Evolutionary conservation across 2,113 vertebrate genomes (phyloP).

Genomic region (Sinocyclocheilus anophthalmus): DNA sequence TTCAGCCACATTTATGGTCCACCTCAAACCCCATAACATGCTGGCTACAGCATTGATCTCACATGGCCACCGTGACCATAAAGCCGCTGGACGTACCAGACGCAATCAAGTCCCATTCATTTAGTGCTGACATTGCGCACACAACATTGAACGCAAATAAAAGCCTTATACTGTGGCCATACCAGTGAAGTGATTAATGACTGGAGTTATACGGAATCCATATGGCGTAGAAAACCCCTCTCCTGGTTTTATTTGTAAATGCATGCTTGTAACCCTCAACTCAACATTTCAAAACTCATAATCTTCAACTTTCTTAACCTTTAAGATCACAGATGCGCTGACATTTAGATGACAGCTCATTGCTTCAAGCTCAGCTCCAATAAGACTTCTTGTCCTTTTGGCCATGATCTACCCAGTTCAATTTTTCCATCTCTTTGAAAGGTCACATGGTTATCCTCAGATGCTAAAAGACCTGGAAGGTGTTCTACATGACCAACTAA

Average conservation of each 20-base stretch:
- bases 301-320: neutral
- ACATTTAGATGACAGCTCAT: slow-evolving; percentile 14
- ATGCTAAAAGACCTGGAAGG: neutral
- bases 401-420: neutral
- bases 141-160: slow-evolving; percentile 41
- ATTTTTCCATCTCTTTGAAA: neutral
- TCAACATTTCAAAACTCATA: neutral
- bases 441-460: neutral
- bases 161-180: slow-evolving; percentile 35
- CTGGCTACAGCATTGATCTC: slow-evolving; percentile 56
- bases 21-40: slow-evolving; percentile 54
- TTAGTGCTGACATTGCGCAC: slow-evolving; percentile 55
- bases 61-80: slow-evolving; percentile 61
- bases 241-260: slow-evolving; percentile 32
- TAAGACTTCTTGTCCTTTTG: neutral
- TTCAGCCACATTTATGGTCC: slow-evolving; percentile 58
- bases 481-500: neutral
- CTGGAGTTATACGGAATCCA: slow-evolving; percentile 19
- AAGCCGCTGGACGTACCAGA: slow-evolving; percentile 55
- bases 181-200: slow-evolving; percentile 2
- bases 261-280: neutral
- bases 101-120: slow-evolving; percentile 48
- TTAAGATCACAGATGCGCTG: neutral
- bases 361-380: neutral
- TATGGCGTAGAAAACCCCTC: slow-evolving; percentile 4